phyloP scores from a whole-genome alignment of 2,113 vertebrate genomes.

The Scatophagus argus region DNA sequence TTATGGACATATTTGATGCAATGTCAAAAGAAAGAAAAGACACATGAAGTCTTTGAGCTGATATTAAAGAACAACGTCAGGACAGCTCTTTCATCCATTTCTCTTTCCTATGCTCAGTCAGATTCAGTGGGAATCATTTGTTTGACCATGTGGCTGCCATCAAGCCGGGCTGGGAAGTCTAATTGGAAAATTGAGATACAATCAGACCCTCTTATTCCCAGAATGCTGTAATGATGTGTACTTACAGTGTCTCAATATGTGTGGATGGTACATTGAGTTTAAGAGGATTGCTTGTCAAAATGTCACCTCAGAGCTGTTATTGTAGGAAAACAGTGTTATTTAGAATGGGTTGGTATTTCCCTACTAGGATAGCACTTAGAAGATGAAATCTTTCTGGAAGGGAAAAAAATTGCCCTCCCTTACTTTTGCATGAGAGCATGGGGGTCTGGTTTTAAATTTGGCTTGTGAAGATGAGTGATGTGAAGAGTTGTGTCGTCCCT shows the following conservation, averaged over 20 bases:
- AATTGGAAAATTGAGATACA: constrained; percentile 40
- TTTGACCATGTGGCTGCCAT: constrained; percentile 38
- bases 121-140: constrained; percentile 1
- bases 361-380: not conserved
- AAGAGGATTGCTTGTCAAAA: constrained; percentile 14
- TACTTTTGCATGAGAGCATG: constrained; percentile 15
- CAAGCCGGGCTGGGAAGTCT: constrained; percentile 24
- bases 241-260: constrained; percentile 16
- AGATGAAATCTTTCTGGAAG: constrained; percentile 2
- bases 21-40: not conserved
- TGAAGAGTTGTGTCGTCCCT: constrained; percentile 69
- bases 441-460: constrained; percentile 62
- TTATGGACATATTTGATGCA: constrained; percentile 6
- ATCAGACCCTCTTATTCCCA: constrained; percentile 36
- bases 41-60: not conserved
- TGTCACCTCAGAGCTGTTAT: not conserved
- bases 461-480: constrained; percentile 67
- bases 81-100: not conserved
- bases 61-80: not conserved
- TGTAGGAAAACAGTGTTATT: not conserved
- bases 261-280: constrained; percentile 7
- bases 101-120: not conserved
- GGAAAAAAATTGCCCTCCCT: constrained; percentile 11
- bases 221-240: constrained; percentile 26
- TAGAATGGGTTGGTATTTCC: not conserved